Base-by-base conservation (phyloP, 2,888 invertebrate species). In the Idaea straminata region DNA sequence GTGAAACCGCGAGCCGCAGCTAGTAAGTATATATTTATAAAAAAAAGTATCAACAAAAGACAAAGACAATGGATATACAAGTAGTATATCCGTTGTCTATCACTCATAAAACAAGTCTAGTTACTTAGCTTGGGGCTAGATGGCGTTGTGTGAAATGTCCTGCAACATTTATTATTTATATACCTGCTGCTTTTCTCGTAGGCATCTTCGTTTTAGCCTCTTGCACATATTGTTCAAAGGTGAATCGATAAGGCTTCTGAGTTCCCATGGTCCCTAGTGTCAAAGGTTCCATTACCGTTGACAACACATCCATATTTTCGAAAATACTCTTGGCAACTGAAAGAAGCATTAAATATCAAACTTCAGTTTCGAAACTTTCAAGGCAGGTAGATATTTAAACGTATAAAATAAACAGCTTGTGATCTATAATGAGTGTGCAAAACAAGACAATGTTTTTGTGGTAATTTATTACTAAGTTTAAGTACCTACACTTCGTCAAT, bases 181-280 rank as follows among this genome's bases (percentile, higher is more conserved):
- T 67, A 92, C 92, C 92, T 77, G 91, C 88, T 3, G 89, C 88
- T 75, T 91, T 92, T 67, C 92, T 84, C 6, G 81, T 85, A 0
- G 92, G 92, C 89, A 89, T 91, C 74, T 91, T 92, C 62, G 86
- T 89, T 68, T 86, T 82, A 0, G 92, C 91, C 70, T 92, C 92
- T 72, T 91, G 86, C 15, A 92, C 85, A 69, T 92, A 92, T 70
- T 91, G 91, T 69, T 92, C 91, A 70, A 91, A 92, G 34, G 77
- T 72, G 65, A 91, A 89, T n/a, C 89, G 80, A 71, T 88, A 92
- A 3, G 92, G 91, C 67, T 92, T 92, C 71, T 92, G 92, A 1
- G 92, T 91, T 4, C 92, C 92, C 87, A 92, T 83, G 0, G 92
- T 92, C 5, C 92, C 92, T 15, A 92, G 74, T 0, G 89, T 89